A percentile compares a stretch with the other conserved stretches of the same genome.
Evolutionary conservation across 2,888 invertebrate genomes (phyloP).

Genomic region (Drosophila histrio): DNA sequence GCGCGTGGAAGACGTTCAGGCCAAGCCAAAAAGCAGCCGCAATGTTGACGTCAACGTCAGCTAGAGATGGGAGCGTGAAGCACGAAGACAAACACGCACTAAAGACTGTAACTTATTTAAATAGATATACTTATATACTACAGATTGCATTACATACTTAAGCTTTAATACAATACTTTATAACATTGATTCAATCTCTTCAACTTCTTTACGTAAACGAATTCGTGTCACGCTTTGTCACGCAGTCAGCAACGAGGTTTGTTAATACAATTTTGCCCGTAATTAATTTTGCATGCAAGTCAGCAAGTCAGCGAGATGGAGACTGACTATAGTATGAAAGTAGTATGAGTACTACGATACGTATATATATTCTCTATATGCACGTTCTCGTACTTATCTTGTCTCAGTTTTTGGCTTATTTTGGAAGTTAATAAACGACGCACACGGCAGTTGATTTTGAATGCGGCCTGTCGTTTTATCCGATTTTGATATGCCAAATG

Average conservation of each 20-base stretch:
- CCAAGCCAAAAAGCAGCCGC: constrained; percentile 14
- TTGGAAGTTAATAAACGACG: constrained; percentile 53
- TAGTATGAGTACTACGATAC: constrained; percentile 2
- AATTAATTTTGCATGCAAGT: constrained; percentile 79
- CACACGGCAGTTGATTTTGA: constrained; percentile 63
- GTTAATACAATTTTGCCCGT: constrained; percentile 72
- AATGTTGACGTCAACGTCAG: constrained; percentile 24
- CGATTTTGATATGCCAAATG: constrained; percentile 74
- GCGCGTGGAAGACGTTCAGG: constrained; percentile 25
- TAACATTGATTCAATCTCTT: too few species aligned
- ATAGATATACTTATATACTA: too few species aligned
- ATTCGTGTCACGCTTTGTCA: constrained; percentile 2
- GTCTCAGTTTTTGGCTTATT: constrained; percentile 28
- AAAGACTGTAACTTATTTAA: neutral
- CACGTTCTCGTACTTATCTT: neutral
- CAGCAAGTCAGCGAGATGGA: constrained; percentile 43
- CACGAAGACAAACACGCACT: neutral
- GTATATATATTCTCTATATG: neutral
- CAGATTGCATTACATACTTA: too few species aligned
- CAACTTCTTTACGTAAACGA: neutral
- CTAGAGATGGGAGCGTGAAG: constrained; percentile 13
- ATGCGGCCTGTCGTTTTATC: constrained; percentile 52
- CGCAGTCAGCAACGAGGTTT: constrained; percentile 24
- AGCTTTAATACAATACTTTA: too few species aligned
- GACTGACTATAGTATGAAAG: constrained; percentile 16